A percentile compares a stretch with the other conserved stretches of the same genome.
These are phyloP conservation scores for Manacus vitellinus DNA, from an alignment of 2,113 vertebrate genomes.

Conservation along the genomic window DNA sequence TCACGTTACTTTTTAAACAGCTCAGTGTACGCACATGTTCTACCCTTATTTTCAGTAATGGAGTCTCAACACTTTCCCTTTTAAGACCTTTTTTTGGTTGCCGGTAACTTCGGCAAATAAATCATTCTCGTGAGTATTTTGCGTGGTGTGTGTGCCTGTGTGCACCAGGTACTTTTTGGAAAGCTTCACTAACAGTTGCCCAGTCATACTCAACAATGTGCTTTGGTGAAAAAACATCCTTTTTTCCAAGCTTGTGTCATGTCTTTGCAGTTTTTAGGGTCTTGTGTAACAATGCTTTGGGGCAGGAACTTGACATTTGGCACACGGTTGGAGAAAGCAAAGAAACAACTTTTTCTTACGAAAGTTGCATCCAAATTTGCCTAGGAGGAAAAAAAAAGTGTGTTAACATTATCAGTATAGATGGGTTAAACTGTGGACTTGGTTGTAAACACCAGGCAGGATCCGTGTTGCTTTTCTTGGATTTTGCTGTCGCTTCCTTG, in stretches of 20 bases:
- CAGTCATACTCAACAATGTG: not conserved
- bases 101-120: not conserved
- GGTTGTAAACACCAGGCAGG: not conserved
- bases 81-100: not conserved
- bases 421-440: not conserved
- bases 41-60: not conserved
- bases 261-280: not conserved
- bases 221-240: not conserved
- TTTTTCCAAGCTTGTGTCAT: not conserved
- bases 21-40: not conserved
- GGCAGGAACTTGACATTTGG: not conserved
- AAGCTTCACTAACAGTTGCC: not conserved
- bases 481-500: not conserved
- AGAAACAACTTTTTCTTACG: not conserved
- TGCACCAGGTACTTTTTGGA: not conserved
- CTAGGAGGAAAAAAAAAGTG: fast-evolving
- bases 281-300: fast-evolving
- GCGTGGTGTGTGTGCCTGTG: too few species aligned
- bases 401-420: not conserved
- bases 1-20: not conserved
- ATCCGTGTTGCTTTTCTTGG: not conserved
- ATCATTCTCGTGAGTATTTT: not conserved
- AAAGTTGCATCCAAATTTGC: not conserved
- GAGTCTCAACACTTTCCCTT: not conserved
- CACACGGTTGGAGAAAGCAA: not conserved